Evolutionary conservation across 2,113 vertebrate species (phyloP).

Genomic region (Petromus typicus): DNA sequence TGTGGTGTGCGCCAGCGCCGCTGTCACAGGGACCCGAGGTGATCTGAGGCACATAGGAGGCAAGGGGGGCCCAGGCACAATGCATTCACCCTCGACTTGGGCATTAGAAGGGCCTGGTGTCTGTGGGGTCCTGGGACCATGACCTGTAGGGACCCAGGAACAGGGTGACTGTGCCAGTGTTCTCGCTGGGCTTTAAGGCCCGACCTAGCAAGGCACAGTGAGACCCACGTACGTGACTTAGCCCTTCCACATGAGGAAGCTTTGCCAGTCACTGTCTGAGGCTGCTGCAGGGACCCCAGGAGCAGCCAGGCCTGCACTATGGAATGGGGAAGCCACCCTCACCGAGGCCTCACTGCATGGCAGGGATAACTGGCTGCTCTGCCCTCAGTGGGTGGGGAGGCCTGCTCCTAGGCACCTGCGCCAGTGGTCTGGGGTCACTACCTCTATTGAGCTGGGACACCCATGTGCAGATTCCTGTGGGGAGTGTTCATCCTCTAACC

Average conservation of each 20-base stretch:
- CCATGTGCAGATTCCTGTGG: not conserved
- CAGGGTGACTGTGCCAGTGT: not conserved
- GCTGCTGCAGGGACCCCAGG: not conserved
- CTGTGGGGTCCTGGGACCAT: not conserved
- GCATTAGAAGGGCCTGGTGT: not conserved
- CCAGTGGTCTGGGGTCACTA: not conserved
- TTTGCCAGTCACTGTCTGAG: not conserved
- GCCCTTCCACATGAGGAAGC: not conserved
- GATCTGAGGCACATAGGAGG: not conserved
- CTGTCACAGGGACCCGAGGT: not conserved
- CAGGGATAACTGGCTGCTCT: not conserved
- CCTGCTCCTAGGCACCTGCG: not conserved
- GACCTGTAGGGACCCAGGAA: not conserved
- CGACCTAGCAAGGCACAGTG: no score
- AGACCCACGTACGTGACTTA: no score
- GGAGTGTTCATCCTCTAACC: no score
- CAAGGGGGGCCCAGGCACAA: no score
- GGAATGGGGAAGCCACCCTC: rapidly evolving
- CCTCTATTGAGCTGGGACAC: not conserved
- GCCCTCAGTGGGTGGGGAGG: not conserved
- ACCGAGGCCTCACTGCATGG: not conserved
- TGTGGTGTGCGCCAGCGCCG: rapidly evolving
- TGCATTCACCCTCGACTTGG: no score
- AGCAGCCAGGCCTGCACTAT: no score
- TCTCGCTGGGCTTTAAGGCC: no score